These are phyloP conservation scores for Tretioscincus oriximinensis DNA, from an alignment of 2,113 vertebrate genomes.

Conservation along the genomic window DNA sequence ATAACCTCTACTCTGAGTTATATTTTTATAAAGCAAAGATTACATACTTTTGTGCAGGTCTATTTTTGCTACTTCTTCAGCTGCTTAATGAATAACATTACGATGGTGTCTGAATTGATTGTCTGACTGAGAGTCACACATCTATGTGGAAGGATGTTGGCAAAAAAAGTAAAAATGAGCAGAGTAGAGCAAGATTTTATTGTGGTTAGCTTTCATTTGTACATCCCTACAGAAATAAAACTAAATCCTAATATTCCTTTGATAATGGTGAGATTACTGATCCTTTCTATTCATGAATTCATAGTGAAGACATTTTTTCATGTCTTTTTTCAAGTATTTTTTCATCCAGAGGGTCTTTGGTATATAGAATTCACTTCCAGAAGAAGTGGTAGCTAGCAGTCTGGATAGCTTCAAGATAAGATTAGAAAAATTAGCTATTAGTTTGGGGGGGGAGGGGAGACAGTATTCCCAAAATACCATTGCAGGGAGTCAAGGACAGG, in stretches of 20 bases:
- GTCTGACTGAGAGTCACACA: constrained; percentile 49
- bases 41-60: constrained; percentile 38
- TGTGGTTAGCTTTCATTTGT: constrained; percentile 37
- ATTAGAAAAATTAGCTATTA: too few species aligned
- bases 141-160: constrained; percentile 21
- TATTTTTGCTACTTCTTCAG: constrained; percentile 43
- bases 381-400: too few species aligned
- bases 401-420: too few species aligned
- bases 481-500: too few species aligned
- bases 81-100: neutral
- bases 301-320: neutral
- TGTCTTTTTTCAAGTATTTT: too few species aligned
- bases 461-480: too few species aligned
- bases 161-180: neutral
- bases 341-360: too few species aligned
- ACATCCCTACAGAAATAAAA: constrained; percentile 50
- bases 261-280: neutral
- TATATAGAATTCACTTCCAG: too few species aligned
- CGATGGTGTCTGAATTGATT: constrained; percentile 31
- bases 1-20: constrained; percentile 73
- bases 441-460: too few species aligned
- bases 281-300: neutral
- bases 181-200: constrained; percentile 14
- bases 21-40: constrained; percentile 68
- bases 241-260: neutral